Conservation (phyloP, 2,888 invertebrate species). For the Mimas tiliae region DNA sequence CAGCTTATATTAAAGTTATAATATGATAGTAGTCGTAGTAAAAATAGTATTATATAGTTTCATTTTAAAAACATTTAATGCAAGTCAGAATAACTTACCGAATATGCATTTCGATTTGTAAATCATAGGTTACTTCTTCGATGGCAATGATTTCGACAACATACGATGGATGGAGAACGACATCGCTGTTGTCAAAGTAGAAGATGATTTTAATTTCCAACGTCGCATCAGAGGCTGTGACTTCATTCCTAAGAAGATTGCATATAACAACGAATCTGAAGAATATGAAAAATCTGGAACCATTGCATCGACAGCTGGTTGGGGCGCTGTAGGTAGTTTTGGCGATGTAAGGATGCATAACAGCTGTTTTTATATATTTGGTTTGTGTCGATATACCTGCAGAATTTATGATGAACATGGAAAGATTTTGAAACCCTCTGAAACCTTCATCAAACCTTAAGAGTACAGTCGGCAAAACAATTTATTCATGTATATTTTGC, state of each 20-base stretch:
- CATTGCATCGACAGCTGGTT: constrained; percentile 62
- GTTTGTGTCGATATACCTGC: no score
- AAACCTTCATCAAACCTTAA: no score
- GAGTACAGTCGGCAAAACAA: no score
- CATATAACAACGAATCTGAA: constrained; percentile 57
- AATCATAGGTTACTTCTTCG: constrained; percentile 61
- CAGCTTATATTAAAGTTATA: no score
- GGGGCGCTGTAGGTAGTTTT: constrained; percentile 62
- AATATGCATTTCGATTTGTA: constrained; percentile 14
- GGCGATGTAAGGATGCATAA: constrained; percentile 51
- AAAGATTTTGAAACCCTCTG: no score
- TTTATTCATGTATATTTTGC: no score
- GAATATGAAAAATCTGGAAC: constrained; percentile 56
- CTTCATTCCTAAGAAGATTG: constrained; percentile 61
- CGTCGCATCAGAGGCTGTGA: constrained; percentile 67
- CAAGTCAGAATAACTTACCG: no score
- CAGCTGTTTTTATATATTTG: no score
- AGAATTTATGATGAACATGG: no score
- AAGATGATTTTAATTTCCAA: constrained; percentile 68
- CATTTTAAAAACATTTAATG: no score
- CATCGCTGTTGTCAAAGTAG: constrained; percentile 72
- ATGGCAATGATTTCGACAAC: constrained; percentile 68
- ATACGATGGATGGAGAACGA: constrained; percentile 75
- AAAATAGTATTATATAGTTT: no score
- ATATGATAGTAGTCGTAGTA: background rate